These are phyloP conservation scores for Bombus balteatus DNA, from an alignment of 1,140 invertebrate genomes.

Conservation along the genomic window DNA sequence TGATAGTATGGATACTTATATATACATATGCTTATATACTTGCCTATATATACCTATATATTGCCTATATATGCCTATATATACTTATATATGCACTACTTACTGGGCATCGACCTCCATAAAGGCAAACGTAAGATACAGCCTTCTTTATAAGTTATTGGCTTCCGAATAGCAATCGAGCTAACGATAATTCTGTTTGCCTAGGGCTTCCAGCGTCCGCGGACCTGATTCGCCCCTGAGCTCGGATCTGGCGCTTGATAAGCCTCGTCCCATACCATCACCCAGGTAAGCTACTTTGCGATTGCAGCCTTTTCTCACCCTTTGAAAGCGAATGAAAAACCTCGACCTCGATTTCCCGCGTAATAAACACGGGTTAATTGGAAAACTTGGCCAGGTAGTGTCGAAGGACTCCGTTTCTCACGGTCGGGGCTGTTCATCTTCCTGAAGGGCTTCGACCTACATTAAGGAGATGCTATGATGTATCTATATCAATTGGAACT, in stretches of 20 bases:
- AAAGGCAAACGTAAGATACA: slow-evolving; percentile 8
- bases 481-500: background rate
- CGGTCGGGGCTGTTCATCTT: slow-evolving; percentile 1
- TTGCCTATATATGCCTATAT: background rate
- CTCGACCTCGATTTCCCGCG: slow-evolving; percentile 20
- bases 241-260: slow-evolving; percentile 75
- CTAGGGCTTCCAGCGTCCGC: slow-evolving; percentile 79
- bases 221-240: slow-evolving; percentile 74
- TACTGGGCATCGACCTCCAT: background rate
- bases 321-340: slow-evolving; percentile 4
- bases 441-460: slow-evolving; percentile 20
- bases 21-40: too few species aligned
- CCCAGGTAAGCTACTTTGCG: slow-evolving; percentile 71
- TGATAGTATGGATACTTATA: background rate
- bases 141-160: background rate
- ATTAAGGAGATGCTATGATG: background rate
- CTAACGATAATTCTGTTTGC: slow-evolving; percentile 65
- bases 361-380: slow-evolving; percentile 40
- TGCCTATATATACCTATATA: too few species aligned
- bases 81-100: too few species aligned
- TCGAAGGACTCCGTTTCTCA: slow-evolving; percentile 35
- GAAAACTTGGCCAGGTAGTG: slow-evolving; percentile 25
- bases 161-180: slow-evolving; percentile 21
- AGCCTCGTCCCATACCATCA: slow-evolving; percentile 74
- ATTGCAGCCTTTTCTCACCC: slow-evolving; percentile 6